phyloP scores from a whole-genome alignment of 2,888 invertebrate genomes.

The Dioctria rufipes region DNA sequence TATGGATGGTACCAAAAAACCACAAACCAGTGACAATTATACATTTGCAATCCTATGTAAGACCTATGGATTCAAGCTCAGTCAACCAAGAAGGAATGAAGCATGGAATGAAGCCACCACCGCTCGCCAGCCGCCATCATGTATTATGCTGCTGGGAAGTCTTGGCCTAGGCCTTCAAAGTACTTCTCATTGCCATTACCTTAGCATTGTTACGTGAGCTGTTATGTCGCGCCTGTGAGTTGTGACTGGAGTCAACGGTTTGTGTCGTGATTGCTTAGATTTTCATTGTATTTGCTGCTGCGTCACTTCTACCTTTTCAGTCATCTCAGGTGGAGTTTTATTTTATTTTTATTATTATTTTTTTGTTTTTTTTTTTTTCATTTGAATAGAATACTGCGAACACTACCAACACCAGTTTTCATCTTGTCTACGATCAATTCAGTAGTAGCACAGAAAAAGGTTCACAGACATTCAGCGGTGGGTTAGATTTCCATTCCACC shows the following conservation, averaged over 20 bases:
- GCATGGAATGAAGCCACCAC: conserved; percentile 18
- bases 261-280: conserved; percentile 57
- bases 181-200: conserved; percentile 57
- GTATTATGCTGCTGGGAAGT: conserved; percentile 7
- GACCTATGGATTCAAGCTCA: conserved; percentile 15
- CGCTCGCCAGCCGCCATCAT: not conserved
- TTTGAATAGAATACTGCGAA: too few species aligned
- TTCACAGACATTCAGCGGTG: conserved; percentile 10
- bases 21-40: conserved; percentile 42
- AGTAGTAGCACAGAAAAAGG: not conserved
- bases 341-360: too few species aligned
- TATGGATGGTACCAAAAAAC: conserved; percentile 37
- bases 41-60: conserved; percentile 3
- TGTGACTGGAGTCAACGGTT: conserved; percentile 56
- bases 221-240: conserved; percentile 47
- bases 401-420: conserved; percentile 9
- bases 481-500: not conserved
- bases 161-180: conserved; percentile 59
- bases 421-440: not conserved
- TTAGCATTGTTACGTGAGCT: conserved; percentile 55
- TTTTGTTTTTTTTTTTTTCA: too few species aligned
- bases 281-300: conserved; percentile 18
- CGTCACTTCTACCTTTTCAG: conserved; percentile 27
- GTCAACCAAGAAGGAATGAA: conserved; percentile 38
- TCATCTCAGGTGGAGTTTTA: conserved; percentile 11